Evolutionary conservation across 2,888 invertebrate genomes (phyloP).

Genomic region (Heteropelma amictum): DNA sequence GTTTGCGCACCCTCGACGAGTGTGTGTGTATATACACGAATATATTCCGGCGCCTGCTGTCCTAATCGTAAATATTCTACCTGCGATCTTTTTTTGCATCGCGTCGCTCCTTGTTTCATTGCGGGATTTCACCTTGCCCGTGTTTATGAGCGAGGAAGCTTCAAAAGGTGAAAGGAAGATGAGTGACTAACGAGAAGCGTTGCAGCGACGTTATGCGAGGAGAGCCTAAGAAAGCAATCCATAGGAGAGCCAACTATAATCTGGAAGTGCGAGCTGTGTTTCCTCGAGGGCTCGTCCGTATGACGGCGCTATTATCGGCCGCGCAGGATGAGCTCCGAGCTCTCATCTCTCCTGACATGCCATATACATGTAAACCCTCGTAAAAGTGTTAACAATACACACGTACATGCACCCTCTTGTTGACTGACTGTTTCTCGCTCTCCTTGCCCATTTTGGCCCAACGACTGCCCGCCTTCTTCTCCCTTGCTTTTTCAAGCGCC

Average conservation of each 20-base stretch:
- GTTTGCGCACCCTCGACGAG: not conserved
- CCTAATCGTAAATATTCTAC: constrained; percentile 56
- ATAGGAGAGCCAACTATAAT: constrained; percentile 14
- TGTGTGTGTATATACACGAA: too few relatives aligned
- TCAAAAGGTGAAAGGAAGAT: constrained; percentile 46
- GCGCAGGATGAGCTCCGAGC: constrained; percentile 40
- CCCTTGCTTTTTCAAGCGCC: not conserved
- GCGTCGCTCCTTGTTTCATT: constrained; percentile 46
- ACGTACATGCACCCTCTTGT: not conserved
- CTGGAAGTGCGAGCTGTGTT: constrained; percentile 34
- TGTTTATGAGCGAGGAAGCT: constrained; percentile 49
- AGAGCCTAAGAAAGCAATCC: constrained; percentile 5
- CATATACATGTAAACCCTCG: constrained; percentile 33
- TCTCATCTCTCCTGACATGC: constrained; percentile 41
- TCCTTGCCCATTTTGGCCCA: not conserved
- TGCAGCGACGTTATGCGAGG: constrained; percentile 10
- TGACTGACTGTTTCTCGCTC: not conserved
- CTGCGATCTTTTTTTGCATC: constrained; percentile 33
- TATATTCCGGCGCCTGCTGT: constrained; percentile 55
- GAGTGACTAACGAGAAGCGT: constrained; percentile 58
- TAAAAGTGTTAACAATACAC: constrained; percentile 42
- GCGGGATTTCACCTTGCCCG: constrained; percentile 50
- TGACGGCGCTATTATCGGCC: constrained; percentile 51
- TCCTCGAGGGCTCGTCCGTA: constrained; percentile 45
- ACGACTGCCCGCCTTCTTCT: not conserved